Percentiles rank a stretch among this genome's conserved stretches.
Conservation (phyloP, 2,113 vertebrate species). For the Peromyscus leucopus region DNA sequence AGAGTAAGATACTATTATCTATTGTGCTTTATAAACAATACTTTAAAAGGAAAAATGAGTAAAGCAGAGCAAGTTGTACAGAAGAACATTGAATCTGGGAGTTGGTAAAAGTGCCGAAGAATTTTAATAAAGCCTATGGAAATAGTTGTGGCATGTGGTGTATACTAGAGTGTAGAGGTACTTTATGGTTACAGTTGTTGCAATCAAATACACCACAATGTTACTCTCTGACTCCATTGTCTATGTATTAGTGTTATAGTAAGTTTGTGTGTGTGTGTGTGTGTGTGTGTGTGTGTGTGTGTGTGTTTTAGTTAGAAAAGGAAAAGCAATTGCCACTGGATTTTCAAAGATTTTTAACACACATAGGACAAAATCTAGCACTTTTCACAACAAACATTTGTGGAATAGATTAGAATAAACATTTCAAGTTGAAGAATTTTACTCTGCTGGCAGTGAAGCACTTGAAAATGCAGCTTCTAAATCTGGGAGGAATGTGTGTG, state of each 20-base stretch:
- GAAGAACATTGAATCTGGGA: not conserved
- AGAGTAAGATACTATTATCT: not conserved
- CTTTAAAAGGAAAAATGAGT: not conserved
- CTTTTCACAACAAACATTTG: conserved; percentile 22
- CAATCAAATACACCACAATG: not conserved
- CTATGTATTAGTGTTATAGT: not conserved
- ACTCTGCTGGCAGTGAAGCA: not conserved
- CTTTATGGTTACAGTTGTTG: not conserved
- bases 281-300: not conserved
- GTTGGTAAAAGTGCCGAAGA: not conserved
- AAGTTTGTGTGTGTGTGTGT: not conserved
- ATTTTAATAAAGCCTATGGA: not conserved
- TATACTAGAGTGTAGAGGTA: not conserved
- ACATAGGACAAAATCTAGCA: not conserved
- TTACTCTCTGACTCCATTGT: not conserved
- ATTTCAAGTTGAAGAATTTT: conserved; percentile 61
- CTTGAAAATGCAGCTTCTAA: conserved; percentile 32
- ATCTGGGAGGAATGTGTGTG: not conserved
- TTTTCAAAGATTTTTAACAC: conserved; percentile 53
- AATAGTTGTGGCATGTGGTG: not conserved
- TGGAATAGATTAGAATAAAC: conserved; percentile 36
- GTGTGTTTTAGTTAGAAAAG: not conserved
- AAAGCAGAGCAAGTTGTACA: not conserved
- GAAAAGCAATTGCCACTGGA: not conserved
- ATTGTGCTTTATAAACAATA: not conserved